A percentile compares a stretch with the other conserved stretches of the same genome.
phyloP scores from a whole-genome alignment of 2,888 invertebrate species.

The Papilio protenor region DNA sequence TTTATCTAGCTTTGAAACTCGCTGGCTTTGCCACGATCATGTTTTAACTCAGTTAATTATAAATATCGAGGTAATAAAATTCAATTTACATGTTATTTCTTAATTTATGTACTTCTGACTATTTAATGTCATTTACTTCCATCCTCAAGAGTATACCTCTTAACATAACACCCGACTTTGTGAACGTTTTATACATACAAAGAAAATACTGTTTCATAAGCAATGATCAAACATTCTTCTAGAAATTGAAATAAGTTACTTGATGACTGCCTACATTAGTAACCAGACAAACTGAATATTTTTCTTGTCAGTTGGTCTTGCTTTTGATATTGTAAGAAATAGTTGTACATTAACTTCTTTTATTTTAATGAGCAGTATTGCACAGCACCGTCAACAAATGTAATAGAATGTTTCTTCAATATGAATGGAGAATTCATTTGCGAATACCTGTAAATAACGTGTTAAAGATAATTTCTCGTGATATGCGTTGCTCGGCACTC shows the following conservation, averaged over 20 bases:
- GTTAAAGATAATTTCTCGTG: not conserved
- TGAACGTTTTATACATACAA: not conserved
- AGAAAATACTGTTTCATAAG: not conserved
- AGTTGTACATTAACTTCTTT: no score
- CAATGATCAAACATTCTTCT: no score
- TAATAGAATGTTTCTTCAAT: not conserved
- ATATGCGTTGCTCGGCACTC: not conserved
- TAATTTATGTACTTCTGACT: not conserved
- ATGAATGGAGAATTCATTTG: not conserved
- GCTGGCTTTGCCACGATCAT: not conserved
- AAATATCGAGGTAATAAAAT: constrained; percentile 10
- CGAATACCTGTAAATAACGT: not conserved
- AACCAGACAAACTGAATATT: not conserved
- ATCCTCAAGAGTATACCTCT: not conserved
- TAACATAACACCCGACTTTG: no score
- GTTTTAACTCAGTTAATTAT: constrained; percentile 11
- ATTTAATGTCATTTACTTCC: not conserved
- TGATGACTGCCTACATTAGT: not conserved
- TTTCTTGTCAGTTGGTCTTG: not conserved
- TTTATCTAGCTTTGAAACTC: constrained; percentile 23
- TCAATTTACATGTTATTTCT: not conserved
- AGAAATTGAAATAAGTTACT: not conserved
- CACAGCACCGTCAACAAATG: no score
- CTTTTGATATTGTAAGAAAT: not conserved
- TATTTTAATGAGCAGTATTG: no score